Evolutionary conservation across 1,140 invertebrate species (phyloP).

Genomic region (Achatina immaculata): DNA sequence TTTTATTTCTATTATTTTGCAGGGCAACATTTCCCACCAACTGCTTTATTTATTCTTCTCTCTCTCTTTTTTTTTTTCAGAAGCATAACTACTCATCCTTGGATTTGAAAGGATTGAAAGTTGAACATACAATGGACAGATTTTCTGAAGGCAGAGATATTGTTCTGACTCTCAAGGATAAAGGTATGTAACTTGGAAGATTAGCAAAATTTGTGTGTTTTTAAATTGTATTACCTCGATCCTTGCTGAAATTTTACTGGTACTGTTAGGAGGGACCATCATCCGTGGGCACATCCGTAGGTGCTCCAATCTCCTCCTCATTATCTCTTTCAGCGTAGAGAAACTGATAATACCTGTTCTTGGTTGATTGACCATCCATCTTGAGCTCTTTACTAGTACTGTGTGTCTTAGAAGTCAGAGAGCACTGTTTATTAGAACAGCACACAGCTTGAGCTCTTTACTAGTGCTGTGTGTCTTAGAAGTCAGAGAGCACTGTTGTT

Average conservation of each 20-base stretch:
- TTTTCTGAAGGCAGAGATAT: slow-evolving; percentile 88
- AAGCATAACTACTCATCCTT: slow-evolving; percentile 63
- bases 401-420: too few species aligned
- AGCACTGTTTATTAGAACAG: too few species aligned
- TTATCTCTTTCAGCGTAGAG: background rate
- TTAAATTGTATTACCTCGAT: too few species aligned
- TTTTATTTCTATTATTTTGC: background rate
- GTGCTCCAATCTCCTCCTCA: too few species aligned
- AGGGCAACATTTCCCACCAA: background rate
- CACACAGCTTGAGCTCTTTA: too few species aligned
- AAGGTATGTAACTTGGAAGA: slow-evolving; percentile 74
- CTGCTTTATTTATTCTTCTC: background rate
- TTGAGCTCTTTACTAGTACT: too few species aligned
- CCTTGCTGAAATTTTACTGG: too few species aligned
- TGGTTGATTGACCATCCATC: background rate
- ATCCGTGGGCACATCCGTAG: too few species aligned
- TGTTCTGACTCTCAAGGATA: slow-evolving; percentile 94
- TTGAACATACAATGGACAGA: slow-evolving; percentile 85
- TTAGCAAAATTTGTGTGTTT: too few species aligned
- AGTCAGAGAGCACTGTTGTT: too few species aligned
- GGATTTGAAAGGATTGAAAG: slow-evolving; percentile 86
- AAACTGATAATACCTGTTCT: background rate
- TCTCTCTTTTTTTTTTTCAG: background rate
- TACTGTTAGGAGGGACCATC: too few species aligned
- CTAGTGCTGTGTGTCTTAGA: too few species aligned